Base-by-base conservation (phyloP, 1,140 invertebrate species). In the Aphelenchoides fujianensis region DNA sequence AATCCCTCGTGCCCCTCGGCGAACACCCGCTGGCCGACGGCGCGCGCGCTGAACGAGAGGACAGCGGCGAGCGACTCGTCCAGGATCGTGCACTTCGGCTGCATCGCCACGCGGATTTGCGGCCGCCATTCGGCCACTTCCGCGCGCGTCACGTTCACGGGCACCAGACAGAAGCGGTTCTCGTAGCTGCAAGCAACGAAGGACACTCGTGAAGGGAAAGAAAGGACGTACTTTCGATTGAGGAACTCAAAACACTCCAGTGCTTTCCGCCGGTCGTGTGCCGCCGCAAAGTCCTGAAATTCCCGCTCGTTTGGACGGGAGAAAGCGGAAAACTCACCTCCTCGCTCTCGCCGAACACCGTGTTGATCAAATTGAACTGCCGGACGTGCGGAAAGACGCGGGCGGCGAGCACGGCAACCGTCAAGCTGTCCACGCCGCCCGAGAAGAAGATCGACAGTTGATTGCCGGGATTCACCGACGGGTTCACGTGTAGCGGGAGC, bases 31-130 rank as follows among this genome's bases (percentile, higher is more conserved):
- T 69, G 69, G 0, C 91, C 91, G 75, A 86, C 75, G 9, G 90
- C 92, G 82, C 89, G 86, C 61, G 92, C 90, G 41, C 94, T 94
- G 89, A 97, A 98, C 93, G 94, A 98, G 19, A 97, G 87, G 30
- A 94, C 93, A 87, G 92, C 93, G 16, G 89, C 89, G 36, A 98
- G 88, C 85, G 92, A 95, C 84, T 98, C 95, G 87, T 98, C 95
- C n/a, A 98, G 84, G 52, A 98, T 89, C 12, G 92, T 94, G 72
- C 89, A 69, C 27, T 82, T 72, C 0, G 87, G 87, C 3, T 28
- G 48, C 12, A 76, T 79, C n/a, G 72, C 72, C 9, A 36, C 19
- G 16, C 23, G 37, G 28, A 76, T 79, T 19, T 57, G 28, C 27
- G n/a, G 35, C n/a, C 76, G 71, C 23, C 76, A 80, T 69, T 76